Percentiles rank a stretch among this genome's conserved stretches.
Conservation (phyloP, 2,797 vertebrate genomes). For the Megaceryle alcyon region DNA sequence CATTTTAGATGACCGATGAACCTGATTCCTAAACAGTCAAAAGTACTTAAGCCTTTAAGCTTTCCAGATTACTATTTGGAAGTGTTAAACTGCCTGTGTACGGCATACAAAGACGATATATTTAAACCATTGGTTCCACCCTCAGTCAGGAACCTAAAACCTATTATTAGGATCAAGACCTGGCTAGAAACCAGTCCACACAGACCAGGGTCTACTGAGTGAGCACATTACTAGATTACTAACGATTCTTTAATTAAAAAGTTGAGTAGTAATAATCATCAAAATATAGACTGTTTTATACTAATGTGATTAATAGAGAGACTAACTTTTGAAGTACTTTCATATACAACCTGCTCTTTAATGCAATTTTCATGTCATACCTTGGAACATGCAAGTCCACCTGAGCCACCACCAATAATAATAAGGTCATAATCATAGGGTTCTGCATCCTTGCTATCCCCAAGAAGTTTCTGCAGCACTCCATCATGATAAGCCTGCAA, state of each 20-base stretch:
- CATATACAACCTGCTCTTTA: not conserved
- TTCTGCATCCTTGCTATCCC: constrained; percentile 60
- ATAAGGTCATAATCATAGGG: constrained; percentile 94
- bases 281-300: not conserved
- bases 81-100: not conserved
- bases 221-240: not conserved
- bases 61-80: not conserved
- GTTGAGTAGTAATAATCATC: not conserved
- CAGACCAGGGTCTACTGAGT: not conserved
- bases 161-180: not conserved
- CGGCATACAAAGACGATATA: not conserved
- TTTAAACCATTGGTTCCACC: not conserved
- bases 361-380: constrained; percentile 68
- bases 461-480: constrained; percentile 87
- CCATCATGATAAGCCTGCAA: constrained; percentile 89
- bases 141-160: not conserved
- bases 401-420: constrained; percentile 94
- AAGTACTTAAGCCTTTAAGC: not conserved
- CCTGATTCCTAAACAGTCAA: not conserved
- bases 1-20: not conserved
- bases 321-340: not conserved
- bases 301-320: not conserved
- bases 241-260: not conserved
- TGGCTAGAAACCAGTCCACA: not conserved
- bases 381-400: constrained; percentile 96